These are phyloP conservation scores for Etia nguti DNA, from an alignment of 2,113 vertebrate species.

Conservation along the genomic window DNA sequence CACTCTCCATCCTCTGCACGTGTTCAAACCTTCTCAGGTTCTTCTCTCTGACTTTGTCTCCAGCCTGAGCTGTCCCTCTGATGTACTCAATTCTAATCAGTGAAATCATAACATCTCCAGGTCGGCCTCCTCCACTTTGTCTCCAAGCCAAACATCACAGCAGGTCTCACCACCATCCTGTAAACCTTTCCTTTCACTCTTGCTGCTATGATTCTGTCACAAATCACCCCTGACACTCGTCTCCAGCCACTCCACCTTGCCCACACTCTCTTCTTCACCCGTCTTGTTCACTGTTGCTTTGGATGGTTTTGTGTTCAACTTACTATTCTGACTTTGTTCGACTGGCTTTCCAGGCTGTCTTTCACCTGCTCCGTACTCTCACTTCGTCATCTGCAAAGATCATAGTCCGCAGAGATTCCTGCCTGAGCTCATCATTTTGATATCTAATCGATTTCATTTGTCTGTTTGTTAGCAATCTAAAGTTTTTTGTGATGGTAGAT, in stretches of 20 bases:
- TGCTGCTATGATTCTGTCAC: neutral
- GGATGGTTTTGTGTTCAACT: neutral
- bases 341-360: neutral
- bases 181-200: neutral
- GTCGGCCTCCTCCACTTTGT: neutral
- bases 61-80: neutral
- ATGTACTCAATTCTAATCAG: no score
- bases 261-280: neutral
- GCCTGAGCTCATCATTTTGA: fast-evolving
- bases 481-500: neutral
- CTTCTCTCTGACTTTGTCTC: neutral
- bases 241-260: neutral
- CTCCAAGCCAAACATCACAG: neutral
- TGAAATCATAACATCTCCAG: neutral
- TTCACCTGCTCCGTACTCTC: fast-evolving
- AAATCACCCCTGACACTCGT: neutral
- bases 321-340: neutral
- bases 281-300: neutral
- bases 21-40: neutral
- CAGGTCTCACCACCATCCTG: neutral
- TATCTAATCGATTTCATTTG: neutral
- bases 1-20: neutral
- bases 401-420: neutral
- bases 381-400: neutral
- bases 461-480: neutral